Evolutionary conservation across 1,140 invertebrate species (phyloP), one percentile per base, ranked within the genome.

Genomic region (Orius insidiosus): DNA sequence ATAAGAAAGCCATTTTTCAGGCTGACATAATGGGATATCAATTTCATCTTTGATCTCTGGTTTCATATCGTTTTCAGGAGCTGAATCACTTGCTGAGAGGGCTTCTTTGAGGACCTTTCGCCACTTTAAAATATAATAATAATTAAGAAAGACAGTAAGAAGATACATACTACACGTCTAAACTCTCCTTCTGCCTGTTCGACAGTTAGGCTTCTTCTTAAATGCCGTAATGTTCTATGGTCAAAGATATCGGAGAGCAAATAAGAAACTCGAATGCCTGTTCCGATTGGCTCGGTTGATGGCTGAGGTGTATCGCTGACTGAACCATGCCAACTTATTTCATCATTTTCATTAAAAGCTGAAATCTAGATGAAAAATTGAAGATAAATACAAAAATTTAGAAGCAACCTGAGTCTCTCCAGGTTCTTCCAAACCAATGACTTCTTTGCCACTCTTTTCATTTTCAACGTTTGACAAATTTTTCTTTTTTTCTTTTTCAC

Each of bases 41-140:
- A 47, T 13, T 5, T 48, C 46, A 24, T 48, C 15, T 48, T 42
- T 48, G 9, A 41, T 39, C 3, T 30, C 41, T 24, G 24, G 10
- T 5, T 18, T 18, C 24, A 24, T 24, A 14, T 41, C 46, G 19
- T 40, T 39, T 18, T 40, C 30, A 1, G 46, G 46, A 14, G 33
- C 8, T n/a, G 33, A 18, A 14, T 41, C 15, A 14, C 39, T 35
- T 3, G 46, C 38, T 33, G 19, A 24, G 5, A 48, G 32, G 16
- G 46, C 46, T 36, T 48, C 46, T 24, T 40, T 13, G 9, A 48
- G 36, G 15, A 42, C 46, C 7, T 40, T 48, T 33, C 39, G 39
- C 46, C 46, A 48, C 46, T 48, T 14, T n/a, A n/a, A 13, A 16
- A 33, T 10, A 4, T 18, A 16, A 40, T 6, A 36, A 15, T 15